Base-by-base conservation (phyloP, 2,888 invertebrate species). In the Agapetus fuscipes region DNA sequence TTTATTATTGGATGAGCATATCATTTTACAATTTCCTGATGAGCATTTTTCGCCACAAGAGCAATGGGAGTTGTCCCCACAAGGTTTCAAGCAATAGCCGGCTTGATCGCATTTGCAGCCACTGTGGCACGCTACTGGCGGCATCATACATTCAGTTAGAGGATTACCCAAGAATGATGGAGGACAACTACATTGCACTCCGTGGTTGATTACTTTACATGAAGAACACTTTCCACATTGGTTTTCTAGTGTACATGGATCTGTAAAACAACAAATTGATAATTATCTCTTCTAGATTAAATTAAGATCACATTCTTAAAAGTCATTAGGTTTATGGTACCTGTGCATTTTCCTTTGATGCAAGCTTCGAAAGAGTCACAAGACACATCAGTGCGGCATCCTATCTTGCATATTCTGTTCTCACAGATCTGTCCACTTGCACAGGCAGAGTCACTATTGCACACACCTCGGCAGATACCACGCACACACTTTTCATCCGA, bases 151-250 rank as follows among this genome's bases (percentile, higher is more conserved):
- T 49, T 81, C 77, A 2, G 80, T 76, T 3, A 85, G 66, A 2
- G 91, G 84, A 61, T 91, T 85, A 1, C 91, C 91, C 25, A 83
- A 72, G 52, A 82, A 86, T 54, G 83, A 82, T 33, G 74, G 66
- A 2, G 87, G 82, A 52, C 93, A 93, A 54, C 81, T 85, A 56
- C 93, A 93, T 54, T 87, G 86, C 1, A 83, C 81, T 17, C 83
- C 80, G 55, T 91, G 91, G 57, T 86, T 86, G 37, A 80, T 72
- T 3, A 89, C 88, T 53, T 77, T 72, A 53, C 91, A 91, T 35
- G 78, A 74, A 12, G 90, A 86, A 57, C 91, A 91, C 31, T 80
- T 73, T 31, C 91, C 91, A 57, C 91, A 91, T 35, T 80, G 74
- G 35, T 74, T 74, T 9, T 70, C 73, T 38, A 75, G 74, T 49